Percentiles rank a stretch among this genome's conserved stretches.
Conservation (phyloP, 2,888 invertebrate species). For the Ernsta delagoae region DNA sequence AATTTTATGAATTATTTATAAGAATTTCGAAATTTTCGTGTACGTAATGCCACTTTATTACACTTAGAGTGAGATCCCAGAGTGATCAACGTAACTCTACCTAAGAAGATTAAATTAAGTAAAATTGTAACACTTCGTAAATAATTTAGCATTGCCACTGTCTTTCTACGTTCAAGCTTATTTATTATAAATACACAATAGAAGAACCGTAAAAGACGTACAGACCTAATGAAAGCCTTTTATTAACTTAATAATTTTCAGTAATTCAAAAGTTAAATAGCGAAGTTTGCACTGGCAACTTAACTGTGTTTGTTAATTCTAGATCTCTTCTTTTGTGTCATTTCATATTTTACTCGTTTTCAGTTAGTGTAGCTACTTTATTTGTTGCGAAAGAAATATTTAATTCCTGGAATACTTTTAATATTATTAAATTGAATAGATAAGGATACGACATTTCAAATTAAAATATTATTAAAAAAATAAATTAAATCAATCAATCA, state of each 20-base stretch:
- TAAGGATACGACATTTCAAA: neutral
- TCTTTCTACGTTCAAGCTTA: slow-evolving; percentile 5
- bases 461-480: neutral
- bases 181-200: slow-evolving; percentile 25
- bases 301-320: slow-evolving; percentile 27
- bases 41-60: too few relatives aligned
- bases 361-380: slow-evolving; percentile 13
- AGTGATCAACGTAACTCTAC: too few relatives aligned
- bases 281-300: slow-evolving; percentile 23
- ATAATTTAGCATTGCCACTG: neutral
- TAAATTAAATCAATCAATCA: too few relatives aligned
- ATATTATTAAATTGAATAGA: neutral
- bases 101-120: too few relatives aligned
- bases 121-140: too few relatives aligned
- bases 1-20: too few relatives aligned
- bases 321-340: slow-evolving; percentile 10
- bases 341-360: slow-evolving; percentile 22
- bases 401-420: neutral
- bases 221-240: slow-evolving; percentile 24
- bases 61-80: too few relatives aligned
- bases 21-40: too few relatives aligned
- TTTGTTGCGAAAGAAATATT: slow-evolving; percentile 15
- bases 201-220: slow-evolving; percentile 28
- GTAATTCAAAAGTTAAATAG: slow-evolving; percentile 33
- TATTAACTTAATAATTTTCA: slow-evolving; percentile 31